A percentile compares a stretch with the other conserved stretches of the same genome.
These are phyloP conservation scores for Melanostoma scalare DNA, from an alignment of 2,888 invertebrate genomes.

Conservation along the genomic window DNA sequence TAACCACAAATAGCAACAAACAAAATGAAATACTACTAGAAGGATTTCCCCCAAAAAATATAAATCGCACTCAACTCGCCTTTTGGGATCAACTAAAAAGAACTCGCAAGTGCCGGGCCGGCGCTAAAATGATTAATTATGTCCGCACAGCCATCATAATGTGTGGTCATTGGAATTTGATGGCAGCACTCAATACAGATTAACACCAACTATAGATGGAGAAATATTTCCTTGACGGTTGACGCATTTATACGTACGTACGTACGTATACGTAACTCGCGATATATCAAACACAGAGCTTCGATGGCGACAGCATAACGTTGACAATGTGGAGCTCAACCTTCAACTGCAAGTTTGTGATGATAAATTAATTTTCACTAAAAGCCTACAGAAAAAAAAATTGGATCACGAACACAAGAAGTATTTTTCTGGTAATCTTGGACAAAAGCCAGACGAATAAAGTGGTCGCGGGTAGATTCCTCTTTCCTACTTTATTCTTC, in stretches of 20 bases:
- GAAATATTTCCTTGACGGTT: slow-evolving; percentile 31
- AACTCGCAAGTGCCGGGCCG: not conserved
- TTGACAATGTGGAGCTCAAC: slow-evolving; percentile 18
- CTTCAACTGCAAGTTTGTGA: slow-evolving; percentile 59
- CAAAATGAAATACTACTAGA: too few species aligned
- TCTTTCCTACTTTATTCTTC: not conserved
- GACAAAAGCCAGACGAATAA: slow-evolving; percentile 50
- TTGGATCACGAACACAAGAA: slow-evolving; percentile 31
- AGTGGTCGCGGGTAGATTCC: not conserved
- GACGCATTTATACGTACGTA: slow-evolving; percentile 23
- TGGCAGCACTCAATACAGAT: slow-evolving; percentile 67
- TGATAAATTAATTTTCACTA: slow-evolving; percentile 70
- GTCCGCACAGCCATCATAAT: slow-evolving; percentile 69
- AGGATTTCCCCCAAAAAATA: too few species aligned
- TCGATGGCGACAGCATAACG: slow-evolving; percentile 1
- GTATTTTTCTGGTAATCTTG: slow-evolving; percentile 51
- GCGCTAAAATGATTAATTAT: slow-evolving; percentile 66
- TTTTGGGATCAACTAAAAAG: too few species aligned
- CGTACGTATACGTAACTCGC: slow-evolving; percentile 11
- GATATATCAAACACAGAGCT: slow-evolving; percentile 26
- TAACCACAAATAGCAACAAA: too few species aligned
- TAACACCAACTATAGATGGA: slow-evolving; percentile 54
- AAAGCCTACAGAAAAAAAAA: slow-evolving; percentile 45
- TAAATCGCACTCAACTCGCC: too few species aligned
- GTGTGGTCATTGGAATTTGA: slow-evolving; percentile 71